Base-by-base conservation (phyloP, 2,888 invertebrate genomes). In the Caenorhabditis becei region DNA sequence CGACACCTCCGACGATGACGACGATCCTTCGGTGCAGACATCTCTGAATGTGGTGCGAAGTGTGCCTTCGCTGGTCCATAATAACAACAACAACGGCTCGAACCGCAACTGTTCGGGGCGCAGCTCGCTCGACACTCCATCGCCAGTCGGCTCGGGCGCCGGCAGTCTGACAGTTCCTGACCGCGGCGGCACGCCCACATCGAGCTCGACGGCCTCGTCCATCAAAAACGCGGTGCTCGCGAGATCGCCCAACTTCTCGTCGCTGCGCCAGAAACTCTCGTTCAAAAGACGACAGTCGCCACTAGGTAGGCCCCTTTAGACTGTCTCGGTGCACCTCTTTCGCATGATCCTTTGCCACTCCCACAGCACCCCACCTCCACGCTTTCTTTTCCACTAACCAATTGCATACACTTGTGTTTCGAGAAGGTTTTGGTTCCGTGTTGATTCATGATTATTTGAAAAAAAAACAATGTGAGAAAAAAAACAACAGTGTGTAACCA, bases 1-100 rank as follows among this genome's bases (percentile, higher is more conserved):
- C 69, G 84, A 84, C 49, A 80, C 82, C 7, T 77, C 81, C 10
- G 83, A 82, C 14, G 85, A 85, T 49, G 86, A 86, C 47, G 86
- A 86, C 62, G 87, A 86, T 62, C 86, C 86, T 0, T 81, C 85
- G n/a, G 84, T 86, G 37, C 83, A 84, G 59, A 82, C 86, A 14
- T 84, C 84, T 16, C 75, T 78, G 26, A 85, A 87, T 61, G 86
- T 86, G 49, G 66, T 75, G 23, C 80, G 77, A 47, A 71, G 77
- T 44, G 65, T 71, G n/a, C 70, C 74, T 2, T 41, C 41, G 24
- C 58, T 51, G 32, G 63, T 83, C 47, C 8, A 44, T 10, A 58
- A 35, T 14, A 35, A 35, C 35, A 28, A n/a, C 32, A 63, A 77
- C 37, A 61, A 61, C n/a, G 53, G 47, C 44, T 67, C 66, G n/a